Base-by-base conservation (phyloP, 2,113 vertebrate genomes). In the Pterophyllum scalare region DNA sequence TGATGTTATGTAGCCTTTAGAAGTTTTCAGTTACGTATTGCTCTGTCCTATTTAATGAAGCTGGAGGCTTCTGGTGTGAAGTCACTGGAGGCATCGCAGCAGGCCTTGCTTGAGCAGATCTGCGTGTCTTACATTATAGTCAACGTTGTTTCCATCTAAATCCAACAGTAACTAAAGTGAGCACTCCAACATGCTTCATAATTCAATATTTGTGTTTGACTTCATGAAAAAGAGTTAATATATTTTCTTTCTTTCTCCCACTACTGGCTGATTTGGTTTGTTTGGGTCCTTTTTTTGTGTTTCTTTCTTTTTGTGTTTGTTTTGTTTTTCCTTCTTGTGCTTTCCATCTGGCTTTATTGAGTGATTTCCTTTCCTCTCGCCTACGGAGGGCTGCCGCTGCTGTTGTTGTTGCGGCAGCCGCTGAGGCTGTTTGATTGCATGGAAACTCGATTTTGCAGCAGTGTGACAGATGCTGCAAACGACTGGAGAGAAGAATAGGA, bases 401-500 rank as follows among this genome's bases (percentile, higher is more conserved):
- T 56, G 81, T 57, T 35, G 80, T 78, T 28, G 70, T 7, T n/a
- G 83, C 49, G 5, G 78, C 90, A 38, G 79, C 81, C 59, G n/a
- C 86, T 76, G 87, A 56, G 60, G 78, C 74, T 26, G 77, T 80
- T 88, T 91, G 91, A 94, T 94, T 94, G 88, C 82, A 88, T 84
- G 88, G 93, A 95, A 95, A 96, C 95, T 96, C 94, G 46, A 95
- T 95, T 96, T 96, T 81, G 74, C 81, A 83, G 61, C 86, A 81
- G 79, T 65, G 86, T 91, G 91, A 91, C 87, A 93, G 93, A 94
- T 93, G 93, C 94, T 95, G 95, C 95, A 83, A 95, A 96, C 93
- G 95, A 92, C 95, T 96, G 95, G 94, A 95, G 92, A 81, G 77
- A 77, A 76, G 38, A 24, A 24, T 40, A 74, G 52, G 33, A 81